phyloP scores from a whole-genome alignment of 1,140 invertebrate genomes.

The Drosophila paulistorum region DNA sequence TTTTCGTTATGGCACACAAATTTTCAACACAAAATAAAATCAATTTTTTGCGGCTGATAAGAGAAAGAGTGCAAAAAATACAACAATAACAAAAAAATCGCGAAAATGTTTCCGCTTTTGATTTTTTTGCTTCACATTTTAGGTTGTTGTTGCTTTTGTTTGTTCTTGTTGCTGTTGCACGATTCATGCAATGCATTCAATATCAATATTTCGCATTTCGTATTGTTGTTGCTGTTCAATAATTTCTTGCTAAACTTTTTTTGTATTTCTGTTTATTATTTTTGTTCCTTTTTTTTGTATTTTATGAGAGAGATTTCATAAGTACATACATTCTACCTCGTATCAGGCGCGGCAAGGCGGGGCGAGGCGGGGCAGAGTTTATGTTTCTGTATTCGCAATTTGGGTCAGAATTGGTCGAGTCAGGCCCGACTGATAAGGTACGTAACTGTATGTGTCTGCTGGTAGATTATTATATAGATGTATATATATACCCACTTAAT shows the following conservation, averaged over 20 bases:
- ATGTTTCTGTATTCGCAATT: conserved; percentile 53
- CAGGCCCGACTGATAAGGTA: conserved; percentile 65
- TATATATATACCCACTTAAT: background rate
- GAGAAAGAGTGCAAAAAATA: conserved; percentile 45
- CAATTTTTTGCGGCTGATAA: conserved; percentile 78
- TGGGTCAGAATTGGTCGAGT: conserved; percentile 73
- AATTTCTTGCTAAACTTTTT: conserved; percentile 75
- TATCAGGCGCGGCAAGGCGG: conserved; percentile 56
- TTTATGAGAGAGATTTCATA: conserved; percentile 11
- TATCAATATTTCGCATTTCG: conserved; percentile 32
- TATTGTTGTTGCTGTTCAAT: conserved; percentile 67
- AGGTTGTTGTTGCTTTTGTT: conserved; percentile 18
- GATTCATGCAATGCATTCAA: conserved; percentile 49
- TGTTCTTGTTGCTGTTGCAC: conserved; percentile 39
- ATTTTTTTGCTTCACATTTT: conserved; percentile 47
- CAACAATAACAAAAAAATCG: background rate
- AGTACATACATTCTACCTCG: conserved; percentile 62
- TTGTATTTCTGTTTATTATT: conserved; percentile 42
- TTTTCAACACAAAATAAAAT: conserved; percentile 68
- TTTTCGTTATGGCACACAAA: conserved; percentile 53
- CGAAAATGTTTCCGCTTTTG: conserved; percentile 73
- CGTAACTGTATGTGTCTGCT: conserved; percentile 3
- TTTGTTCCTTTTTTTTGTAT: conserved; percentile 20
- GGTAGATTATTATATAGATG: background rate
- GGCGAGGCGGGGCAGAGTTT: conserved; percentile 32